A percentile compares a stretch with the other conserved stretches of the same genome.
phyloP scores from a whole-genome alignment of 2,888 invertebrate genomes.

The Nomada fucata region DNA sequence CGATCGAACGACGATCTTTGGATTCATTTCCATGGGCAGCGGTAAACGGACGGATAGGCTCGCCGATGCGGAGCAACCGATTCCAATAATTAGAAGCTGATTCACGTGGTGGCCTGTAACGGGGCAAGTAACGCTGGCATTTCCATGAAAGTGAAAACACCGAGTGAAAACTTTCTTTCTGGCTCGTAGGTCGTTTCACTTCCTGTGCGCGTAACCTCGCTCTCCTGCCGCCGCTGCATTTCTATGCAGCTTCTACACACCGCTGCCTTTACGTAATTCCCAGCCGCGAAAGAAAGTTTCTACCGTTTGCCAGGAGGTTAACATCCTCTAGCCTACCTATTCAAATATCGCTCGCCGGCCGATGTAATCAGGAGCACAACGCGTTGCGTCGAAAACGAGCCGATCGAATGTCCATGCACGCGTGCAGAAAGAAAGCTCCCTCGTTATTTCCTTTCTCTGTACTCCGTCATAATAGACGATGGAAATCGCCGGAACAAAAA shows the following conservation, averaged over 20 bases:
- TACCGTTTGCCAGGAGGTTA: conserved; percentile 79
- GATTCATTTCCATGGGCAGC: background rate
- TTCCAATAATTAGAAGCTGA: conserved; percentile 74
- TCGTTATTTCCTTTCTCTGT: conserved; percentile 25
- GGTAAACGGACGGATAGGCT: conserved; percentile 20
- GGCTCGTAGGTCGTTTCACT: conserved; percentile 82
- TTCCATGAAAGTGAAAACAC: conserved; percentile 84
- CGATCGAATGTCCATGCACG: conserved; percentile 27
- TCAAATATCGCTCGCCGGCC: conserved; percentile 66
- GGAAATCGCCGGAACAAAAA: background rate
- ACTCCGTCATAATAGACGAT: background rate
- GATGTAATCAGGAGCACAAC: conserved; percentile 38
- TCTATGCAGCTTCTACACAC: conserved; percentile 80
- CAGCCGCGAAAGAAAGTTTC: conserved; percentile 83
- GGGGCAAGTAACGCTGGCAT: conserved; percentile 71
- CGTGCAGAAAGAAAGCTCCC: conserved; percentile 2
- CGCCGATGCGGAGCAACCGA: conserved; percentile 64
- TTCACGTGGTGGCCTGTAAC: conserved; percentile 74
- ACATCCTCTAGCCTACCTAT: conserved; percentile 78
- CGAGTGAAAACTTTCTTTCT: conserved; percentile 84
- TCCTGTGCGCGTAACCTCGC: conserved; percentile 83
- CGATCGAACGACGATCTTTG: background rate
- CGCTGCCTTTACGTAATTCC: conserved; percentile 81
- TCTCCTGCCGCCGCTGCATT: conserved; percentile 75
- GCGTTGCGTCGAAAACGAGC: conserved; percentile 23